Conservation (phyloP, 2,888 invertebrate genomes). For the Agrotis exclamationis region DNA sequence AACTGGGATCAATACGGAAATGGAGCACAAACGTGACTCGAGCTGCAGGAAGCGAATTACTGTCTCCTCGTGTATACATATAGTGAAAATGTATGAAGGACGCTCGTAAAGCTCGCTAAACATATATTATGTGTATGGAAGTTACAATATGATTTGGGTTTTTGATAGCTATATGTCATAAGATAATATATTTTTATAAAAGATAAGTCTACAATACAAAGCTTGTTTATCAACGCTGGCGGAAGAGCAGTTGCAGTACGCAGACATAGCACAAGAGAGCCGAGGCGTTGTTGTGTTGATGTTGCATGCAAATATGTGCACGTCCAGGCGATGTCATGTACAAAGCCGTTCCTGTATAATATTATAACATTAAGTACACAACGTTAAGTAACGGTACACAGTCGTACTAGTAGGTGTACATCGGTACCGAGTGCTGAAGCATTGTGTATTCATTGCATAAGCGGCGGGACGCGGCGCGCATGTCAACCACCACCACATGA, state of each 20-base stretch:
- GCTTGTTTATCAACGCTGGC: not conserved
- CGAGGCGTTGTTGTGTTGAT: not conserved
- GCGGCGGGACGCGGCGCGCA: constrained; percentile 14
- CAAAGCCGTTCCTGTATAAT: constrained; percentile 8
- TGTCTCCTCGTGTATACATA: not conserved
- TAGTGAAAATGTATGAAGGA: constrained; percentile 13
- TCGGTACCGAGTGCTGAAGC: constrained; percentile 18
- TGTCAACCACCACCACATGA: constrained; percentile 18
- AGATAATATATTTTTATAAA: not conserved
- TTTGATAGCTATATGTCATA: no score
- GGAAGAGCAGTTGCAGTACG: not conserved
- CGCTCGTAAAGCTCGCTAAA: not conserved
- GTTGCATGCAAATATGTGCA: not conserved
- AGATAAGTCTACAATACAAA: not conserved
- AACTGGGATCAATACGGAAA: constrained; percentile 14
- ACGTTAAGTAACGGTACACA: constrained; percentile 37
- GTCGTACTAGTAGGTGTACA: not conserved
- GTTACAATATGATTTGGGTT: no score
- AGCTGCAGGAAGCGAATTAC: constrained; percentile 19
- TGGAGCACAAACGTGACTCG: constrained; percentile 26
- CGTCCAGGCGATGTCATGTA: constrained; percentile 5
- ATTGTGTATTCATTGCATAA: constrained; percentile 31
- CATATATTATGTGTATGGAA: not conserved
- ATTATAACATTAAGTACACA: not conserved
- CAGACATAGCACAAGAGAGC: not conserved